Percentiles rank a stretch among this genome's conserved stretches.
These are phyloP conservation scores for Periophthalmus magnuspinnatus DNA, from an alignment of 2,797 vertebrate genomes.

Conservation along the genomic window DNA sequence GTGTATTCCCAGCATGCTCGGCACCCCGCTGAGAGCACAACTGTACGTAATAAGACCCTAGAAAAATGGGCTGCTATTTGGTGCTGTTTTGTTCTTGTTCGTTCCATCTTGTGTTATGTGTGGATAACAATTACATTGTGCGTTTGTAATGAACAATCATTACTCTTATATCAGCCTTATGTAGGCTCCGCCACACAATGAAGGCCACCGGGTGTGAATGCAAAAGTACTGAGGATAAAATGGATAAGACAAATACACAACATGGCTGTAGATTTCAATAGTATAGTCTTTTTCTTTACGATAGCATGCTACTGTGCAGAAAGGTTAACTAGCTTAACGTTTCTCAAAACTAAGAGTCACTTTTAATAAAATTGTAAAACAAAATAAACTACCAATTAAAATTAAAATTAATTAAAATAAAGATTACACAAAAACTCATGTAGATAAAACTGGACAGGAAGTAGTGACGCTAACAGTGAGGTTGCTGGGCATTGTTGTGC, in stretches of 20 bases:
- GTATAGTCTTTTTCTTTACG: neutral
- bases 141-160: slow-evolving; percentile 47
- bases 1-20: neutral
- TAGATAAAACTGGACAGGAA: no score
- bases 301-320: no score
- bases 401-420: no score
- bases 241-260: neutral
- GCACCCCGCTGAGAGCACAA: slow-evolving; percentile 13
- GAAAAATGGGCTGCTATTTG: slow-evolving; percentile 29
- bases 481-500: no score
- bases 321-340: no score
- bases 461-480: no score
- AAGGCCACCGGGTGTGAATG: no score
- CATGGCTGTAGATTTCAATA: no score
- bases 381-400: no score
- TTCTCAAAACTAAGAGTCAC: no score
- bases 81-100: slow-evolving; percentile 34
- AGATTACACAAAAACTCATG: no score
- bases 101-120: slow-evolving; percentile 23
- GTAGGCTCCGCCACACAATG: slow-evolving; percentile 8
- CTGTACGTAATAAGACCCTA: slow-evolving; percentile 30
- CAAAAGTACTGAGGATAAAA: neutral
- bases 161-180: slow-evolving; percentile 26
- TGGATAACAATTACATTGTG: slow-evolving; percentile 44
- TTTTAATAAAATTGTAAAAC: no score